Base-by-base conservation (phyloP, 1,140 invertebrate genomes). In the Brachionus koreanus region DNA sequence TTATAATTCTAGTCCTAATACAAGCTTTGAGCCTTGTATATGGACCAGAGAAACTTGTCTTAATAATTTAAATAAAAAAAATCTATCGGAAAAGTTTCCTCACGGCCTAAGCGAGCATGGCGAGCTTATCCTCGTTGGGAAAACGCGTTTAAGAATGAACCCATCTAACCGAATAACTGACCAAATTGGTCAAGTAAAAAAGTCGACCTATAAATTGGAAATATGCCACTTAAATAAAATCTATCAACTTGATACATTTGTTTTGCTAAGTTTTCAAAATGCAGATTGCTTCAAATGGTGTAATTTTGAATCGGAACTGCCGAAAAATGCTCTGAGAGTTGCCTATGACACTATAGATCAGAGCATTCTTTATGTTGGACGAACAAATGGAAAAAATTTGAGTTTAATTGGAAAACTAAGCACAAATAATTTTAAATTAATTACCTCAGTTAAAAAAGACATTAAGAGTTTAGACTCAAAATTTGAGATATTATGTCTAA, bases 171-270 rank as follows among this genome's bases (percentile, higher is more conserved):
- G 49, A 19, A 61, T 79, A 9, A 79, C 76, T 37, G 76, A 79
- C 19, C 61, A 61, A 65, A 65, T 79, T 1, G 76, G 76, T 5
- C 49, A 79, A 79, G 76, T 25, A 10, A 43, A 46, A 46, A 74
- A 74, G 43, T 79, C 49, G 9, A 1, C 35, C 13, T 2, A n/a
- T 25, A 79, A 65, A 35, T 33, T 79, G 23, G 76, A 79, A 37
- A 79, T 79, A 52, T 37, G 29, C n/a, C 76, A 79, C 35, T 61
- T 43, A 61, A 61, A 61, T 61, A 57, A 79, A 79, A 23, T 57
- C 29, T 35, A 61, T n/a, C 46, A 79, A 43, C 25, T 79, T 10
- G 76, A 57, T 25, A 33, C 23, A 3, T 79, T 39, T 79, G 76
- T 25, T 79, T 39, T 65, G 19, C 16, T 79, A 13, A 79, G 25